Base-by-base conservation (phyloP, 2,888 invertebrate genomes). In the Zaprionus obscuricornis region DNA sequence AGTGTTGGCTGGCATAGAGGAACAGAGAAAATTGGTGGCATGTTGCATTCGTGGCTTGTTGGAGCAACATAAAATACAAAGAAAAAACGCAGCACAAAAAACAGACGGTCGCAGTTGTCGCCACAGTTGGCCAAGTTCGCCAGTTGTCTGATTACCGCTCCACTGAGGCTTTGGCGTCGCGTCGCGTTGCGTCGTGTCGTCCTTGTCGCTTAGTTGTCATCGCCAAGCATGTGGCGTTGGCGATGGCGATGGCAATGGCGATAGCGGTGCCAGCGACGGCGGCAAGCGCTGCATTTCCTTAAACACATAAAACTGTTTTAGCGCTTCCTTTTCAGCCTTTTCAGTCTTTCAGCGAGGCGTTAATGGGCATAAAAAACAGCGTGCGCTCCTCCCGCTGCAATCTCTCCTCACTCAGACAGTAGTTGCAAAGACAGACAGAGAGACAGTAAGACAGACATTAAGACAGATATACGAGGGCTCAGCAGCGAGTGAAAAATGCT, bases 281-380 rank as follows among this genome's bases (percentile, higher is more conserved):
- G n/a, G n/a, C n/a, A n/a, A 33, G 68, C 54, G 37, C 52, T 59
- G 64, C 79, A 78, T 74, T 74, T 74, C 78, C 75, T 78, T 74
- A 74, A 74, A 78, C 79, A 78, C 72, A 74, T 78, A 74, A 78
- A 78, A 67, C 79, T 74, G 71, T 77, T 74, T 74, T 78, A 74
- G 74, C 74, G 78, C 74, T 78, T 74, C 75, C 75, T 78, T 74
- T 74, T 75, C 74, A 59, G 62, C 57, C 67, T n/a, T n/a, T n/a
- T n/a, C n/a, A n/a, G 75, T 65, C 66, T 54, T 76, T 66, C n/a
- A n/a, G 70, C 62, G 52, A 67, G 59, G 72, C 75, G 75, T 75
- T 75, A 68, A 75, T 75, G 75, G 79, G 73, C 76, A 78, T 72
- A 68, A 75, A 71, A 71, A 50, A 40, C 37, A n/a, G n/a, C n/a